Percentiles rank a stretch among this genome's conserved stretches.
Conservation (phyloP, 2,888 invertebrate species). For the Allolobophora icterica region DNA sequence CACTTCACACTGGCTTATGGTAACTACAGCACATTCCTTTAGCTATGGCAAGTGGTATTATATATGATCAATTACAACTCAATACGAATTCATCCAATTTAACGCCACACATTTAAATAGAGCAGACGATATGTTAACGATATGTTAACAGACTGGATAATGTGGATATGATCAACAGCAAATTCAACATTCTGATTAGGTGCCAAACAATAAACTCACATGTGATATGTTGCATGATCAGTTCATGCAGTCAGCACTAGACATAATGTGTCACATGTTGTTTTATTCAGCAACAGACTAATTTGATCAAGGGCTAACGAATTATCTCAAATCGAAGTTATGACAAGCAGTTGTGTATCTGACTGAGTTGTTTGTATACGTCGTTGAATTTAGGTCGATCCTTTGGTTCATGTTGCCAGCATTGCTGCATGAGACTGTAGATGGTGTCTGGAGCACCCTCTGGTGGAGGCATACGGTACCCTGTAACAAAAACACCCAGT, state of each 20-base stretch:
- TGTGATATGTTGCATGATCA: not conserved
- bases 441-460: conserved; percentile 86
- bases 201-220: not conserved
- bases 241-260: not conserved
- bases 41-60: not conserved
- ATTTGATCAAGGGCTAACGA: not conserved
- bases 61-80: not conserved
- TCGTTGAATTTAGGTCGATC: conserved; percentile 81
- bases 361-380: not conserved
- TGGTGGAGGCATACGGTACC: conserved; percentile 90
- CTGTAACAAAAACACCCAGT: conserved; percentile 66
- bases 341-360: not conserved
- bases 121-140: not conserved
- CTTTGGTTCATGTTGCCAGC: conserved; percentile 93
- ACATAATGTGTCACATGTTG: not conserved
- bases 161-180: not conserved
- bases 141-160: not conserved
- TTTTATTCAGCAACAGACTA: not conserved
- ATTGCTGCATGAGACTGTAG: conserved; percentile 86
- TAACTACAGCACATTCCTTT: not conserved
- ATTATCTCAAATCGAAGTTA: not conserved
- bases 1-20: not conserved
- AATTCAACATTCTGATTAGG: not conserved
- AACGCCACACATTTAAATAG: not conserved
- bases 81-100: conserved; percentile 6